These are phyloP conservation scores for Cheilosia pagana DNA, from an alignment of 2,888 invertebrate genomes.

Conservation along the genomic window DNA sequence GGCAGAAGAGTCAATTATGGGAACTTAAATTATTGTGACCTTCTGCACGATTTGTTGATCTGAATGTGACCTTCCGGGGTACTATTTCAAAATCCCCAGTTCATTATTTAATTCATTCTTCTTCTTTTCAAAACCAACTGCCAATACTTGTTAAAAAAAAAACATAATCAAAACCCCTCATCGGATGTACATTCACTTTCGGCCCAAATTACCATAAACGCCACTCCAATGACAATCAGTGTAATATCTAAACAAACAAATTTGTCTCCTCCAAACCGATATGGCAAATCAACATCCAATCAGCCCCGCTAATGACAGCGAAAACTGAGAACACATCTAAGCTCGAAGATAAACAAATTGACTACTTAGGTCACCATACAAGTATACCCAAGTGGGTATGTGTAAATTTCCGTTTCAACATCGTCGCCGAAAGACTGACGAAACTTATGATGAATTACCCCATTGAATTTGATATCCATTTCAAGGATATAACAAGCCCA, in stretches of 20 bases:
- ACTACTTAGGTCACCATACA: constrained; percentile 2
- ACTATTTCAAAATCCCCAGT: too few species aligned
- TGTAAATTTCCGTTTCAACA: constrained; percentile 1
- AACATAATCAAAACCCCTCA: too few species aligned
- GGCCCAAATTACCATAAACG: not conserved
- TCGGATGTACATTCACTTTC: not conserved
- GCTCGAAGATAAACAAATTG: constrained; percentile 15
- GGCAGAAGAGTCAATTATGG: too few species aligned
- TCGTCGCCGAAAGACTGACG: not conserved
- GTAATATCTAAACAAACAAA: not conserved
- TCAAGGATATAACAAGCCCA: constrained; percentile 23
- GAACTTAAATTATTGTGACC: too few species aligned
- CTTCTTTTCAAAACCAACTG: too few species aligned
- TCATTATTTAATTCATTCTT: too few species aligned
- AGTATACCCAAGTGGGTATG: not conserved
- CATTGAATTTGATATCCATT: constrained; percentile 38
- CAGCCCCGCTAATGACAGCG: constrained; percentile 4
- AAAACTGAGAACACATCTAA: constrained; percentile 3
- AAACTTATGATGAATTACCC: constrained; percentile 46
- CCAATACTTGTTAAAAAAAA: too few species aligned
- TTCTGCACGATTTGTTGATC: too few species aligned
- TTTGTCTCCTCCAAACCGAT: not conserved
- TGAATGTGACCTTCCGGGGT: too few species aligned
- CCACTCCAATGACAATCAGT: not conserved
- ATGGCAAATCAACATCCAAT: not conserved